Evolutionary conservation across 2,113 vertebrate genomes (phyloP).

Genomic region (Hippocampus comes): DNA sequence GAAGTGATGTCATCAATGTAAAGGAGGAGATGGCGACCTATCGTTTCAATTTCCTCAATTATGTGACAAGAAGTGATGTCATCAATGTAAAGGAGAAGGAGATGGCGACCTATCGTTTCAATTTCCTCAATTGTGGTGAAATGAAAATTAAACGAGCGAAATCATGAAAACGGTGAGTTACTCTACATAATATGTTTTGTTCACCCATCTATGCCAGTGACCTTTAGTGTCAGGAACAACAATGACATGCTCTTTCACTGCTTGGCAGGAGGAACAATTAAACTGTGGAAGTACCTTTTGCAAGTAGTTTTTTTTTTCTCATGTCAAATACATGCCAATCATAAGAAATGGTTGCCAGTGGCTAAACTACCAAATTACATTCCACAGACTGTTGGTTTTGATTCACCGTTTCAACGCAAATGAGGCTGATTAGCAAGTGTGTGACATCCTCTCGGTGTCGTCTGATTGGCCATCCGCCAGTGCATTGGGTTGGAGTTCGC

Average conservation of each 20-base stretch:
- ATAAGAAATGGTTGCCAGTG: not conserved
- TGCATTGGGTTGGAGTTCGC: slow-evolving; percentile 27
- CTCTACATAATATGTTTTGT: not conserved
- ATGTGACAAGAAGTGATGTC: not conserved
- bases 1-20: not conserved
- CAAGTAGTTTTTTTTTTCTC: not conserved
- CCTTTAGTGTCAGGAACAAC: not conserved
- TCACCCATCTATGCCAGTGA: not conserved
- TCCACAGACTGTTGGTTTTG: not conserved
- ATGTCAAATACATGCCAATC: too few relatives aligned
- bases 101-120: too few relatives aligned
- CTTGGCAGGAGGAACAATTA: not conserved
- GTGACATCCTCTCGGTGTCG: not conserved
- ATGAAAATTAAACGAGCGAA: not conserved
- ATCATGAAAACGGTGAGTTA: too few relatives aligned
- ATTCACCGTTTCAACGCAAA: not conserved
- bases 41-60: too few relatives aligned
- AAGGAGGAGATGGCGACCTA: too few relatives aligned
- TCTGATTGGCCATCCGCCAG: not conserved
- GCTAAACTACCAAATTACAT: not conserved
- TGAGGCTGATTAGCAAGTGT: not conserved
- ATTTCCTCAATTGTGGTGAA: not conserved
- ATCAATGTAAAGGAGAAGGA: not conserved
- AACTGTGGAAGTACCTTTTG: too few relatives aligned
- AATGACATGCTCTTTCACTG: not conserved